A percentile compares a stretch with the other conserved stretches of the same genome.
phyloP scores from a whole-genome alignment of 1,140 invertebrate genomes.

The Steinernema feltiae region DNA sequence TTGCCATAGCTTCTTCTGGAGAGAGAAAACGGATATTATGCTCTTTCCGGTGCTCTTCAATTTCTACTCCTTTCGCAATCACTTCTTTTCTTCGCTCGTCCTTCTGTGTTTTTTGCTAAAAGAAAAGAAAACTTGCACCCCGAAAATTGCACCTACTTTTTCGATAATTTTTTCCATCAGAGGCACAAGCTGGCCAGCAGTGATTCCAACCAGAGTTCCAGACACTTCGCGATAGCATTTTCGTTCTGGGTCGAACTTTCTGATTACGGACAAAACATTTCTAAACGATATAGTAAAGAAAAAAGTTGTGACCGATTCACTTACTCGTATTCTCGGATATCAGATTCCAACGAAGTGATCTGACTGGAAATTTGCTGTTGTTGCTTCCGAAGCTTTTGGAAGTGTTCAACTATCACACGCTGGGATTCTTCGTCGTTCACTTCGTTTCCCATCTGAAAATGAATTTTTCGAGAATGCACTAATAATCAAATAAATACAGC shows the following conservation, averaged over 20 bases:
- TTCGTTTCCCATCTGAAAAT: not conserved
- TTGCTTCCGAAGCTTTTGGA: not conserved
- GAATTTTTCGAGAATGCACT: not conserved
- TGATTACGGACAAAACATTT: not conserved
- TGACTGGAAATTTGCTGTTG: not conserved
- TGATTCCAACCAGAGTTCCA: not conserved
- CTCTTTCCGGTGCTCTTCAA: not conserved
- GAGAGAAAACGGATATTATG: not conserved
- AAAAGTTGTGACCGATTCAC: not conserved
- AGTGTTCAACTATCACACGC: not conserved
- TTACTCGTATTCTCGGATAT: not conserved
- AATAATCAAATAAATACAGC: not conserved
- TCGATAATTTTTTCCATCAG: not conserved
- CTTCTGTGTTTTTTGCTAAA: not conserved
- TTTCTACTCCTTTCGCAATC: not conserved
- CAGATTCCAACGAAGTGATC: not conserved
- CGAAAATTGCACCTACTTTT: no score
- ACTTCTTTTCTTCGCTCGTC: not conserved
- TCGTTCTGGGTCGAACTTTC: not conserved
- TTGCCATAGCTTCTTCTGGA: not conserved
- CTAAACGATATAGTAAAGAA: not conserved
- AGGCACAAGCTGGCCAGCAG: not conserved
- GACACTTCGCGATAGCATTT: not conserved
- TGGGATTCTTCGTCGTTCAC: not conserved
- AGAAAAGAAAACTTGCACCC: no score